phyloP scores from a whole-genome alignment of 2,113 vertebrate genomes.

The Ifrita kowaldi region DNA sequence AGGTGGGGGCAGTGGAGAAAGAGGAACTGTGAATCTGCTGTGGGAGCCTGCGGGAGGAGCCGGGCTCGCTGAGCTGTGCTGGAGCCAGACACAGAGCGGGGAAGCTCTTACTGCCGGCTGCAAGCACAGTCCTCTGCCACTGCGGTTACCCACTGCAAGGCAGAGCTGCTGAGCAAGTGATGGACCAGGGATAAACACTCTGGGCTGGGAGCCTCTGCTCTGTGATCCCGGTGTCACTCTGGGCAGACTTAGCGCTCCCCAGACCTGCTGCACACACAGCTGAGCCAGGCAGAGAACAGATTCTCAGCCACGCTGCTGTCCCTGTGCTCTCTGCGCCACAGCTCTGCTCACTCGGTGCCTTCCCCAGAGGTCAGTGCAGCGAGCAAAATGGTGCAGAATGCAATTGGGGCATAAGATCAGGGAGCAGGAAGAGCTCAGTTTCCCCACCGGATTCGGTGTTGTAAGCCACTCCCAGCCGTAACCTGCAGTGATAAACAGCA shows the following conservation, averaged over 20 bases:
- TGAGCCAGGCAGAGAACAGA: not conserved
- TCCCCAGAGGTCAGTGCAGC: rapidly evolving
- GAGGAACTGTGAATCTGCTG: not conserved
- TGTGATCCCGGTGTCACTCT: not conserved
- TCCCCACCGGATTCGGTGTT: not conserved
- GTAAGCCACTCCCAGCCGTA: not conserved
- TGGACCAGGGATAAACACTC: not conserved
- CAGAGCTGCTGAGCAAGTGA: not conserved
- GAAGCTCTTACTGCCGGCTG: not conserved
- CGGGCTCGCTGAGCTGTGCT: rapidly evolving
- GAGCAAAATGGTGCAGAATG: not conserved
- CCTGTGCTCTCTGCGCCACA: not conserved
- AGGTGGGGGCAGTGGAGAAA: rapidly evolving
- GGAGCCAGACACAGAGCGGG: not conserved
- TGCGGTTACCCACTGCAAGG: rapidly evolving
- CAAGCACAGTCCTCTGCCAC: not conserved
- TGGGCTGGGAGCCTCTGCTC: rapidly evolving
- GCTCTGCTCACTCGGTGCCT: rapidly evolving
- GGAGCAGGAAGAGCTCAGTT: not conserved
- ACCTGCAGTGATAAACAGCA: not conserved
- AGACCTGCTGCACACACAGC: not conserved
- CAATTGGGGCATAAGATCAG: not conserved
- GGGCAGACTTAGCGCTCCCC: not conserved
- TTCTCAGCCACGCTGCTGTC: rapidly evolving
- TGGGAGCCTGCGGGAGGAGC: not conserved